These are phyloP conservation scores for Eristalis arbustorum DNA, from an alignment of 2,888 invertebrate species.

Conservation along the genomic window DNA sequence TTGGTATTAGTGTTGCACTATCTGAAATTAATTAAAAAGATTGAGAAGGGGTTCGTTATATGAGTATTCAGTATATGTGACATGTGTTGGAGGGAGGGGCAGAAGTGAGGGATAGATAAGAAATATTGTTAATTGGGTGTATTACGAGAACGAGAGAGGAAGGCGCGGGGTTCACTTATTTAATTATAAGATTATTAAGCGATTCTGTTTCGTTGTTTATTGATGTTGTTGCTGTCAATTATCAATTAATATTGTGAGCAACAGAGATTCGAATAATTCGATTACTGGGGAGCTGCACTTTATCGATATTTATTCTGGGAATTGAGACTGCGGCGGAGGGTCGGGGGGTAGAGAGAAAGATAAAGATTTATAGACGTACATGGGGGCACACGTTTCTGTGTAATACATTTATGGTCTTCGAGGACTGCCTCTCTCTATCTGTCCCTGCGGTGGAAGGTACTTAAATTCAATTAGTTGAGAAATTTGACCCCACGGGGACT, in stretches of 20 bases:
- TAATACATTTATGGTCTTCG: neutral
- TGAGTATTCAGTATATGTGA: neutral
- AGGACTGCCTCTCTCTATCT: neutral
- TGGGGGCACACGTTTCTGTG: neutral
- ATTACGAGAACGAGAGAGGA: slow-evolving; percentile 62
- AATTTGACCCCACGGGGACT: neutral
- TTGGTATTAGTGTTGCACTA: slow-evolving; percentile 67
- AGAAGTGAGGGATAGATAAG: slow-evolving; percentile 47
- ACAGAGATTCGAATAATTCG: slow-evolving; percentile 23
- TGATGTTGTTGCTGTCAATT: slow-evolving; percentile 38
- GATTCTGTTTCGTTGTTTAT: slow-evolving; percentile 36
- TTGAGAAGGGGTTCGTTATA: neutral
- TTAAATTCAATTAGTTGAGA: neutral
- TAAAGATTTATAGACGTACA: neutral
- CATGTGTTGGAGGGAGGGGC: neutral
- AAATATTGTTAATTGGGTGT: slow-evolving; percentile 68
- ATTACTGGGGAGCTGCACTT: neutral
- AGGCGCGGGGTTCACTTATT: slow-evolving; percentile 53
- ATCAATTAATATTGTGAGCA: slow-evolving; percentile 34
- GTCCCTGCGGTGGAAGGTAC: neutral
- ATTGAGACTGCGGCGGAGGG: neutral
- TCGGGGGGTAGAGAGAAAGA: neutral
- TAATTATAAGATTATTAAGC: slow-evolving; percentile 60
- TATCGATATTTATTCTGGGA: neutral
- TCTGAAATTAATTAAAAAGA: slow-evolving; percentile 68